These are phyloP conservation scores for Eupithecia abbreviata DNA, from an alignment of 2,888 invertebrate species.

Conservation along the genomic window DNA sequence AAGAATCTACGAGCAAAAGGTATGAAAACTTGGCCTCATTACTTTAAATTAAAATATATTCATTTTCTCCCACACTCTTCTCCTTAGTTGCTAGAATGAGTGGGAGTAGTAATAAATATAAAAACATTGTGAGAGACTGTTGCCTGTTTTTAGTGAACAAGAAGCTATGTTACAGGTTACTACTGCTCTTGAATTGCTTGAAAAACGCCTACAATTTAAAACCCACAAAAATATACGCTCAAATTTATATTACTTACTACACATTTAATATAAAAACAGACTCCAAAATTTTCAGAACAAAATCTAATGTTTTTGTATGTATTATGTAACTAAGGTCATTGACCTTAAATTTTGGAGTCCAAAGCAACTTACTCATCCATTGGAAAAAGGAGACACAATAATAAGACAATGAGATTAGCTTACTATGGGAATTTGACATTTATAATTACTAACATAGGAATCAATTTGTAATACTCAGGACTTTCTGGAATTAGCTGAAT, in stretches of 20 bases:
- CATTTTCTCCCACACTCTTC: no score
- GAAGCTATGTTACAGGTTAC: no score
- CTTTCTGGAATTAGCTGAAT: slow-evolving; percentile 32
- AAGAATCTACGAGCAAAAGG: not conserved
- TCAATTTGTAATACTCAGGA: slow-evolving; percentile 34
- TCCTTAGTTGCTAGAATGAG: no score
- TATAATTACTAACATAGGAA: slow-evolving; percentile 30
- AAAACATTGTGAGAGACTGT: no score
- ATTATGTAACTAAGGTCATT: not conserved
- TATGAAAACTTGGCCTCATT: not conserved
- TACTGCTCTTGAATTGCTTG: not conserved
- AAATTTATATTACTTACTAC: slow-evolving; percentile 1
- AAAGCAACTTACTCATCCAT: slow-evolving; percentile 36
- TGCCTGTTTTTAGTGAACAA: no score
- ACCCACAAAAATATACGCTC: slow-evolving; percentile 21
- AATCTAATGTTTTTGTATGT: not conserved
- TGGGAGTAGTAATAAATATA: no score
- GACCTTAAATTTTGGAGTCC: slow-evolving; percentile 31
- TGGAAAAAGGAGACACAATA: slow-evolving; percentile 24
- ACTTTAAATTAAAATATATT: not conserved
- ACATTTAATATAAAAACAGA: slow-evolving; percentile 17
- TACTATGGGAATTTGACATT: slow-evolving; percentile 32
- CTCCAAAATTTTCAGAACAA: slow-evolving; percentile 27
- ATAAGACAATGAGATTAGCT: slow-evolving; percentile 32
- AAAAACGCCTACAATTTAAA: not conserved